phyloP scores from a whole-genome alignment of 2,888 invertebrate species.

The Trichopoda pennipes region DNA sequence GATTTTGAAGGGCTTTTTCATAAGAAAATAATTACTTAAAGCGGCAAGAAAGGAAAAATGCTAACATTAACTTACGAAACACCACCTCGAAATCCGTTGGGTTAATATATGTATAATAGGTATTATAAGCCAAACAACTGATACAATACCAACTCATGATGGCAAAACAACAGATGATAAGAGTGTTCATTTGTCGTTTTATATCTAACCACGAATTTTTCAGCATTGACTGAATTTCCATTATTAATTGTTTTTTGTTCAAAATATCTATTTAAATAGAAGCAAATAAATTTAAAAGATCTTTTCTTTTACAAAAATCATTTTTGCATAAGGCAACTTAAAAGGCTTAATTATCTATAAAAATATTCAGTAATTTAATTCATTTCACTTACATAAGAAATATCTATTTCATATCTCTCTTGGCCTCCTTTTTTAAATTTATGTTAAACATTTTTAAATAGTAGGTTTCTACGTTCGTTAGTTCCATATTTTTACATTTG shows the following conservation, averaged over 20 bases:
- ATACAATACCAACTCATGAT: constrained; percentile 35
- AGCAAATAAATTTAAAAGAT: too few species aligned
- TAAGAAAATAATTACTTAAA: not conserved
- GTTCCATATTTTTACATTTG: too few species aligned
- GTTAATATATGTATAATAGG: constrained; percentile 35
- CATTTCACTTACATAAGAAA: too few species aligned
- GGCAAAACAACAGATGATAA: not conserved
- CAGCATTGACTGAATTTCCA: constrained; percentile 46
- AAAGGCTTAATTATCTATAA: too few species aligned
- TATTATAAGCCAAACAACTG: constrained; percentile 30
- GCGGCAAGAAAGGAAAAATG: not conserved
- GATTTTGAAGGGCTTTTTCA: constrained; percentile 40
- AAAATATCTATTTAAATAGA: constrained; percentile 29
- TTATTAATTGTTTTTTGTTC: constrained; percentile 36
- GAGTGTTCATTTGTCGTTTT: constrained; percentile 44
- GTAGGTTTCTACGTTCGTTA: too few species aligned
- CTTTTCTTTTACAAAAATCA: too few species aligned
- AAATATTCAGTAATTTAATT: too few species aligned
- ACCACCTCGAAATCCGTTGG: constrained; percentile 38
- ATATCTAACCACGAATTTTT: constrained; percentile 53
- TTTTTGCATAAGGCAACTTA: too few species aligned
- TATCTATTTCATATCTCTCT: too few species aligned
- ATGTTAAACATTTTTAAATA: too few species aligned
- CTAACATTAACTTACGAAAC: constrained; percentile 44
- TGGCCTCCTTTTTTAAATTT: too few species aligned